Evolutionary conservation across 2,888 invertebrate species (phyloP).

Genomic region (Drosophila nr. perissopoda): DNA sequence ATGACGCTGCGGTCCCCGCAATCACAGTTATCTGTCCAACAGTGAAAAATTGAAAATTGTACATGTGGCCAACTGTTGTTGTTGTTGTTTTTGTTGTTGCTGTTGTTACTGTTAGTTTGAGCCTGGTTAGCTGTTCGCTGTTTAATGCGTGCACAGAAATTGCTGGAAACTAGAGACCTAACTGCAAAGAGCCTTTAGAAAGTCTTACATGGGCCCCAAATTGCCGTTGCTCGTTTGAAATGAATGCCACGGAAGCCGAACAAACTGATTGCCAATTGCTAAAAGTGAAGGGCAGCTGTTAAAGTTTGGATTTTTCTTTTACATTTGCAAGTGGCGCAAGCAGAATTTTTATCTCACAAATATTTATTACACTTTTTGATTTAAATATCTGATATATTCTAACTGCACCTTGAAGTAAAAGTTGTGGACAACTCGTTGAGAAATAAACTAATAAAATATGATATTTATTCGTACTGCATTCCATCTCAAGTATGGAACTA

Average conservation of each 20-base stretch:
- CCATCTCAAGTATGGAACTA: background rate
- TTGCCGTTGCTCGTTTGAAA: constrained; percentile 36
- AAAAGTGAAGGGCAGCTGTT: constrained; percentile 26
- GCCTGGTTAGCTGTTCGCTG: constrained; percentile 20
- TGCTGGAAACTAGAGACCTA: constrained; percentile 26
- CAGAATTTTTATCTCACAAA: background rate
- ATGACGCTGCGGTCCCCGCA: constrained; percentile 59
- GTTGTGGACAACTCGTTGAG: background rate
- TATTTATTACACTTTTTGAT: background rate
- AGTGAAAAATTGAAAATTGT: constrained; percentile 80
- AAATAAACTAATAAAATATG: too few species aligned
- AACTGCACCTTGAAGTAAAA: background rate
- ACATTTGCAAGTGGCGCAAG: background rate
- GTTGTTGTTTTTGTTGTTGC: constrained; percentile 1
- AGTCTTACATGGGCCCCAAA: constrained; percentile 38
- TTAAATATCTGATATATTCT: background rate
- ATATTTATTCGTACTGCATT: too few species aligned
- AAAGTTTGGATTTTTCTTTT: background rate
- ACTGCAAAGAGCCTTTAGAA: constrained; percentile 45
- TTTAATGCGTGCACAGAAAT: constrained; percentile 42
- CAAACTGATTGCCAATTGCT: constrained; percentile 26
- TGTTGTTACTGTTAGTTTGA: constrained; percentile 10
- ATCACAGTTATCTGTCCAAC: constrained; percentile 78
- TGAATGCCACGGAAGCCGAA: constrained; percentile 51
- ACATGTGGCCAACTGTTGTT: constrained; percentile 50